Base-by-base conservation (phyloP, 35 echinoderm and acorn worm species). In the Lytechinus variegatus region DNA sequence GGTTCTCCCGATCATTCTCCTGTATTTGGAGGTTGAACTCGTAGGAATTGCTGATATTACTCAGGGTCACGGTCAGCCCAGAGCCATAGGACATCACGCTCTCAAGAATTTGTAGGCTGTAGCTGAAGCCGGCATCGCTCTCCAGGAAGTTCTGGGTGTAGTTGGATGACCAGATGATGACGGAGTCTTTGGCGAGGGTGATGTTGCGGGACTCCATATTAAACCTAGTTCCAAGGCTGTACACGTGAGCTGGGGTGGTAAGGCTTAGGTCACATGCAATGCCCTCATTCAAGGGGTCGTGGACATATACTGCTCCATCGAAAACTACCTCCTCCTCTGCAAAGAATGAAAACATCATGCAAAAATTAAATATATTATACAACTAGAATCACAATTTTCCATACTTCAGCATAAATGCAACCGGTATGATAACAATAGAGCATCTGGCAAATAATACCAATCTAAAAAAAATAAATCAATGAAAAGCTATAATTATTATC, bases 31-130 rank as follows among this genome's bases (percentile, higher is more conserved):
- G 86, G 60, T 33, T 90, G 86, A 89, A 27, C 19, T 53, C 28
- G 24, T 55, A 55, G 10, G 29, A 24, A 10, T 54, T 57, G 92
- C 53, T 93, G 92, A 93, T 10, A 54, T 93, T 93, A 54, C 54
- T 19, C 10, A 93, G 53, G 53, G 92, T 57, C 52, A 93, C 9
- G 54, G 52, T 28, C 29, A 12, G 16, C 88, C 13, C 88, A 9
- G 52, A 54, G 52, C 28, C 88, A 52, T 90, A 54, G 88, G 16
- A 21, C 88, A 90, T 90, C 88, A 90, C 88, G 9, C n/a, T 90
- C 88, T 90, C 88, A 4, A 28, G 28, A 16, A 90, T 21, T 3
- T 5, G 28, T 5, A 90, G 88, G 24, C 12, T 90, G 29, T 33
- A 52, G 8, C 28, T 44, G 19, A 16, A 54, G 88, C 88, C 52